Base-by-base conservation (phyloP, 2,113 vertebrate genomes). In the Rhipidura dahli region DNA sequence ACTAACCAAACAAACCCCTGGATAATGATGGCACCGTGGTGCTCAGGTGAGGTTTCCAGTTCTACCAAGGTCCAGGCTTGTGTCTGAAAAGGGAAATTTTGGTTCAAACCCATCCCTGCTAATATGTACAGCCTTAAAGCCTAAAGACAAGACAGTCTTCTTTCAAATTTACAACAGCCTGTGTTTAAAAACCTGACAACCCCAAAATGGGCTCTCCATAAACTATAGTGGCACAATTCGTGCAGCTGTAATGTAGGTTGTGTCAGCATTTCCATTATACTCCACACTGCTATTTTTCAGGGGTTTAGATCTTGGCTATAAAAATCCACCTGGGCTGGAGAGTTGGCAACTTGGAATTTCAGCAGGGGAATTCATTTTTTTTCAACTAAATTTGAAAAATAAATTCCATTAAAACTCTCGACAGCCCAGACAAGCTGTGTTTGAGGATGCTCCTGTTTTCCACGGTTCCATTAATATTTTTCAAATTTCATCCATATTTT, bases 151-250 rank as follows among this genome's bases (percentile, higher is more conserved):
- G 97, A 96, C 96, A 95, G 97, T 89, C 90, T 94, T 97, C 96
- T 95, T 96, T 97, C 97, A 98, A 97, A 98, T 98, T 98, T 98
- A 98, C 97, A 98, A 84, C 97, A 94, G 98, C 54, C 95, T 97
- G 75, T 97, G 98, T 98, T 98, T 97, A 98, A 98, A 98, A 98
- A 98, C 97, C 98, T 98, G 98, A 98, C 98, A 98, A 97, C 92
- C 96, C 97, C 97, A 98, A 97, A 98, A 98, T 97, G 98, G 97
- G 97, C 95, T 98, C 97, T 96, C 97, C 97, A 97, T 98, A 98
- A 98, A 98, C 97, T 93, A 97, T 89, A 94, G 94, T 91, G 90
- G 96, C 96, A 95, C 95, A 57, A 92, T 92, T 91, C 80, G 35
- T 63, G 96, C 97, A 86, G 98, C 96, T n/a, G 83, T 96, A 97